Base-by-base conservation (phyloP, 2,797 vertebrate genomes). In the Octomys mimax region DNA sequence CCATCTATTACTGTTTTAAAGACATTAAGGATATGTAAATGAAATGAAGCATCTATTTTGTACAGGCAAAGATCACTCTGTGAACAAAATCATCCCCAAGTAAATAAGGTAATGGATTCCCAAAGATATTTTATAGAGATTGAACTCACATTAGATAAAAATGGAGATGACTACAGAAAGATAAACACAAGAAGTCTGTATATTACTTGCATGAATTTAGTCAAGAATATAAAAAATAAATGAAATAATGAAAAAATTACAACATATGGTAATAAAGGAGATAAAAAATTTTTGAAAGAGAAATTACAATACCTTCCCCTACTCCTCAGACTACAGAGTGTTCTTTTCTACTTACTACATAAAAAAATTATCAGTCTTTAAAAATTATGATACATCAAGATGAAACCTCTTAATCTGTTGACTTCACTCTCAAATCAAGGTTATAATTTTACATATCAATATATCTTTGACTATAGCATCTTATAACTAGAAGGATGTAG, bases 211-310 rank as follows among this genome's bases (percentile, higher is more conserved):
- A 18, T 85, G 12, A 80, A 75, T 4, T 70, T 16, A 87, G 3
- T 10, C n/a, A 92, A 85, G 19, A 89, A 68, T 57, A 93, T n/a
- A 1, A 59, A 1, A 2, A 49, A 12, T 54, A 39, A 83, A n/a
- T n/a, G n/a, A n/a, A n/a, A n/a, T 33, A 87, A n/a, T 86, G 33
- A 86, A 61, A 92, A 94, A 70, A 1, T 31, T 52, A 68, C 49
- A 68, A 71, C 8, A 49, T 21, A 79, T 49, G 14, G 21, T 62
- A 1, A 2, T 70, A 46, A 16, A 68, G 6, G 28, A 70, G 33
- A 18, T 96, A 39, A 92, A 78, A 86, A 86, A 36, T 28, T 1
- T 1, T 0, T 90, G 6, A 95, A 92, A 89, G 2, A 3, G 4
- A 54, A 87, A 93, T 57, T 82, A 86, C 18, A 95, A 54, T 16